Conservation (phyloP, 1,140 invertebrate genomes). For the Maconellicoccus hirsutus region DNA sequence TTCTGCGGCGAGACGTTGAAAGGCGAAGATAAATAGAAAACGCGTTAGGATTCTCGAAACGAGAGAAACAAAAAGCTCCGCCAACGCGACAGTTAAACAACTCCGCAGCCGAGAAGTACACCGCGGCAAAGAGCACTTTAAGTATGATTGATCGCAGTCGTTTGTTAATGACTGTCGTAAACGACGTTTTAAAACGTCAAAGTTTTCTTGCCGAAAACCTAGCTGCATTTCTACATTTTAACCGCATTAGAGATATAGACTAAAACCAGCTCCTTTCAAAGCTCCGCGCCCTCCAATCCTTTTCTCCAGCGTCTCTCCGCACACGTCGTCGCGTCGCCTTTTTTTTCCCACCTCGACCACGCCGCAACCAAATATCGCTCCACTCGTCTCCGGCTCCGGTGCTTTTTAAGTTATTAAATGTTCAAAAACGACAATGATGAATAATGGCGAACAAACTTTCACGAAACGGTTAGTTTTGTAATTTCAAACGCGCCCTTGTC, state of each 20-base stretch:
- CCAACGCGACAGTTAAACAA: no score
- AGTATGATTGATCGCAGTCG: constrained; percentile 7
- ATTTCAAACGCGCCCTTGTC: neutral
- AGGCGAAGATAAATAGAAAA: no score
- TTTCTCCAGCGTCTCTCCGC: no score
- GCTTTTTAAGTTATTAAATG: constrained; percentile 8
- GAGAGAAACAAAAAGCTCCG: no score
- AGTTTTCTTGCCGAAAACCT: neutral
- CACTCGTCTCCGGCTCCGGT: neutral
- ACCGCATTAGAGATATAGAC: neutral
- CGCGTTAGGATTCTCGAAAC: no score
- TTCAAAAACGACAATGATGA: constrained; percentile 4
- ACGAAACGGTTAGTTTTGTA: neutral
- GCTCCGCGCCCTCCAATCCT: neutral
- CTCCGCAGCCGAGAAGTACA: no score
- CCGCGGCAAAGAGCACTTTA: neutral
- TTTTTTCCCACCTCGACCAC: no score
- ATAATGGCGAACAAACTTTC: constrained; percentile 4
- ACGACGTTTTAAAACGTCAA: constrained; percentile 8
- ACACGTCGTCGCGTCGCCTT: no score
- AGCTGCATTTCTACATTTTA: neutral
- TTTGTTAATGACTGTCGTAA: constrained; percentile 9
- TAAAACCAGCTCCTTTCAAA: no score
- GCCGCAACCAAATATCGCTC: neutral
- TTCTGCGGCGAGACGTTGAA: no score